A percentile compares a stretch with the other conserved stretches of the same genome.
phyloP scores from a whole-genome alignment of 2,888 invertebrate species.

The Sesia bembeciformis region DNA sequence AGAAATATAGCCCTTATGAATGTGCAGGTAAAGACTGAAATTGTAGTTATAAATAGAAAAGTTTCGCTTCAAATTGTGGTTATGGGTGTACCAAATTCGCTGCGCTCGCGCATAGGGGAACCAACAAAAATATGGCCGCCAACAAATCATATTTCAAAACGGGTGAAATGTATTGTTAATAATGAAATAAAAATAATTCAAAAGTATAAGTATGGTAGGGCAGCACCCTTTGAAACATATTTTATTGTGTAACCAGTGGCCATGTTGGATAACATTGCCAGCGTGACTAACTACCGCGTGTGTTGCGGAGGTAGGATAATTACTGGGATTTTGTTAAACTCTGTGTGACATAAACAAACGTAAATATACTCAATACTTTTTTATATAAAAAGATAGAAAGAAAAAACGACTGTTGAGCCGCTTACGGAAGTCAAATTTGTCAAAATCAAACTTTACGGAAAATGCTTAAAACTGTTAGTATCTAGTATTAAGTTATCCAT shows the following conservation, averaged over 20 bases:
- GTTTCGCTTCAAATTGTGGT: no score
- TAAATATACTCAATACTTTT: no score
- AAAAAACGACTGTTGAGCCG: no score
- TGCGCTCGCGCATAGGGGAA: conserved; percentile 31
- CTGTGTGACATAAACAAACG: no score
- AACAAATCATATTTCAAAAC: conserved; percentile 71
- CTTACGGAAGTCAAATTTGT: no score
- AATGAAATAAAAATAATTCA: conserved; percentile 31
- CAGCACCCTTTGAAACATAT: conserved; percentile 28
- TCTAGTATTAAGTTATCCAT: no score
- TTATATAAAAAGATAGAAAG: no score
- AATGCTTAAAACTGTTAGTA: no score
- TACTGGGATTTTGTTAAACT: no score
- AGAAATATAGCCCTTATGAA: not conserved
- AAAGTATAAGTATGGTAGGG: conserved; percentile 39
- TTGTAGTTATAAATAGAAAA: no score
- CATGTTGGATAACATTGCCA: conserved; percentile 61
- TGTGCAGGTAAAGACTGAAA: not conserved
- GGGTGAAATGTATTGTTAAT: conserved; percentile 71
- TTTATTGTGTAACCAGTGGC: conserved; percentile 24
- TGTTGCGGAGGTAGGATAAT: not conserved
- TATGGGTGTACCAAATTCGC: conserved; percentile 1
- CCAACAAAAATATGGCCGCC: conserved; percentile 55
- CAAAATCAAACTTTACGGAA: no score
- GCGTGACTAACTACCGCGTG: conserved; percentile 39